A percentile compares a stretch with the other conserved stretches of the same genome.
Conservation (phyloP, 2,113 vertebrate species). For the Apistogramma diplotaenia region DNA sequence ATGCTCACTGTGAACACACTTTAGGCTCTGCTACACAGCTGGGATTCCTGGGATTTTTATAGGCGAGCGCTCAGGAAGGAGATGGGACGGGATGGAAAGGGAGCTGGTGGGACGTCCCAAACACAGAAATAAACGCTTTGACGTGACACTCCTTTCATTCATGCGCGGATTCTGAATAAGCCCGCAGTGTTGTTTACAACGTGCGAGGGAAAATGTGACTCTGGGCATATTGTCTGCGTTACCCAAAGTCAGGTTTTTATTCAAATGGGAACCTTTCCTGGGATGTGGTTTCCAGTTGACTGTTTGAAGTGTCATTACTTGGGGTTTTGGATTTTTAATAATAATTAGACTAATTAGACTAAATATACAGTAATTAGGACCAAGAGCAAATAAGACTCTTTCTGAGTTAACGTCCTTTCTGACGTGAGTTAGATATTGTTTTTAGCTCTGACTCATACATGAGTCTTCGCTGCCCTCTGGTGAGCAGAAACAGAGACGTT, state of each 20-base stretch:
- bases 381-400: neutral
- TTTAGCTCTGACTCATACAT: neutral
- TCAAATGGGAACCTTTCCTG: neutral
- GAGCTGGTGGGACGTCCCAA: conserved; percentile 64
- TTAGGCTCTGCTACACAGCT: conserved; percentile 32
- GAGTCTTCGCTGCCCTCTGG: conserved; percentile 5
- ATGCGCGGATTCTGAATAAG: neutral
- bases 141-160: conserved; percentile 54
- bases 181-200: neutral
- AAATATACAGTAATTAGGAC: neutral
- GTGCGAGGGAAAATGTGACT: neutral
- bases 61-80: conserved; percentile 35
- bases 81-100: conserved; percentile 37
- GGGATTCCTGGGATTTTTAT: conserved; percentile 67
- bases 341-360: neutral
- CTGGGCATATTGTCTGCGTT: neutral
- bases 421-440: neutral
- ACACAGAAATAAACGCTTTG: conserved; percentile 37
- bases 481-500: neutral
- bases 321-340: neutral
- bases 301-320: neutral
- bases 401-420: neutral
- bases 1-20: conserved; percentile 14
- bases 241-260: neutral
- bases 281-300: neutral